Base-by-base conservation (phyloP, 2,888 invertebrate species). In the Seladonia tumulorum region DNA sequence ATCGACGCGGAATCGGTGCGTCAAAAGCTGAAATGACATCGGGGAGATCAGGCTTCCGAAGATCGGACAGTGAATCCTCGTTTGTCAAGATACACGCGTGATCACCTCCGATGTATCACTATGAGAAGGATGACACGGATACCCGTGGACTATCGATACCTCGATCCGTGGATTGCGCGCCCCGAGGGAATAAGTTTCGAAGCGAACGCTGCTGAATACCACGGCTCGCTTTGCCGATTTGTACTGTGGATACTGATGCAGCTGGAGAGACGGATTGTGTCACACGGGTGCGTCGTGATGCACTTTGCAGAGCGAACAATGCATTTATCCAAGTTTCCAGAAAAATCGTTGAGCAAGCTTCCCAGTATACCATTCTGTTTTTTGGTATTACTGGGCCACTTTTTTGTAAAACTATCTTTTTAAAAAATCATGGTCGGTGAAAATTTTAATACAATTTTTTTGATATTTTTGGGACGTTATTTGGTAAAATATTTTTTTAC, bases 61-160 rank as follows among this genome's bases (percentile, higher is more conserved):
- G 29, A 35, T 42, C 70, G 14, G 47, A 22, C 39, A 12, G 57
- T 39, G 47, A 25, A 47, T 68, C 16, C 45, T n/a, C 60, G 1
- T 53, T 71, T 57, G 68, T 35, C 8, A n/a, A 53, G 22, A 53
- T 8, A n/a, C 10, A n/a, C 53, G 53, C 35, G 29, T 18, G 79
- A 83, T 80, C 76, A n/a, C 35, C 8, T 22, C 16, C 45, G 18
- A 76, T 60, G 83, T 77, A 77, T 83, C 81, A 77, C 16, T 12
- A n/a, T 45, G 10, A 22, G 25, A 2, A 18, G 18, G 39, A 42
- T 77, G 42, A 42, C 39, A 68, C 53, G 39, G 45, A 73, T 47
- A 60, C 29, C 29, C 22, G 29, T 5, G 42, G 18, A 25, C n/a
- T 18, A 22, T 7, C 25, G 53, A 66, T n/a, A 45, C 22, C 7